Evolutionary conservation across 1,140 invertebrate species (phyloP).

Genomic region (Pissodes strobi): DNA sequence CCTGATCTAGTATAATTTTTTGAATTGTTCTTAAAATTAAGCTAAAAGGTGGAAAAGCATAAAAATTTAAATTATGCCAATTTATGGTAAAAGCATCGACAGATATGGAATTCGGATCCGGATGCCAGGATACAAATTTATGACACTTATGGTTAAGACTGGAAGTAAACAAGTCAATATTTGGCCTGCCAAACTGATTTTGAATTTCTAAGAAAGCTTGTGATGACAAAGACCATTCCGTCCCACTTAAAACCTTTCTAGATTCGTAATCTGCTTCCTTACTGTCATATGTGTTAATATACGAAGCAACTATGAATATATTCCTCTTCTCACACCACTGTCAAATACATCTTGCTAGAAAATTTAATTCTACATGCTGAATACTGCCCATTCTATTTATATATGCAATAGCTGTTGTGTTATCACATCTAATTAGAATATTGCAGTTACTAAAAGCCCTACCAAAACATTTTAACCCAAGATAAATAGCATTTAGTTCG

Average conservation of each 20-base stretch:
- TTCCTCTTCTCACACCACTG: conserved; percentile 16
- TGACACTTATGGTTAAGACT: conserved; percentile 44
- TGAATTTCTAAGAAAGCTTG: conserved; percentile 30
- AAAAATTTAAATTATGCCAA: conserved; percentile 38
- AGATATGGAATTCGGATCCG: conserved; percentile 33
- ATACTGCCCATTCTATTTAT: conserved; percentile 24
- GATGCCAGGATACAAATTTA: conserved; percentile 39
- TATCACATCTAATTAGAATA: conserved; percentile 13
- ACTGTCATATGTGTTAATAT: conserved; percentile 34
- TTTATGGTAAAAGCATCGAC: conserved; percentile 47
- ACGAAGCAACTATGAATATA: conserved; percentile 21
- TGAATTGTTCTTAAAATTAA: conserved; percentile 36
- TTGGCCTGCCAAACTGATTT: conserved; percentile 28
- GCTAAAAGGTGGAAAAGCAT: conserved; percentile 45
- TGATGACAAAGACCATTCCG: background rate
- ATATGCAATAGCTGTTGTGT: conserved; percentile 10
- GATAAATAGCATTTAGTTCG: conserved; percentile 11
- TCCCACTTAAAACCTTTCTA: conserved; percentile 9
- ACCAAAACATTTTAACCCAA: conserved; percentile 19
- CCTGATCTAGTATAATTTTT: conserved; percentile 42
- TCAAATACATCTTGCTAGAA: conserved; percentile 1
- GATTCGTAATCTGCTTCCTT: conserved; percentile 42
- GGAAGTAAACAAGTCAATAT: conserved; percentile 48
- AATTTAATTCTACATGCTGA: background rate
- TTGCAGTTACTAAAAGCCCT: background rate